These are phyloP conservation scores for Drosophila sechellia DNA, from an alignment of 1,140 invertebrate genomes.

Conservation along the genomic window DNA sequence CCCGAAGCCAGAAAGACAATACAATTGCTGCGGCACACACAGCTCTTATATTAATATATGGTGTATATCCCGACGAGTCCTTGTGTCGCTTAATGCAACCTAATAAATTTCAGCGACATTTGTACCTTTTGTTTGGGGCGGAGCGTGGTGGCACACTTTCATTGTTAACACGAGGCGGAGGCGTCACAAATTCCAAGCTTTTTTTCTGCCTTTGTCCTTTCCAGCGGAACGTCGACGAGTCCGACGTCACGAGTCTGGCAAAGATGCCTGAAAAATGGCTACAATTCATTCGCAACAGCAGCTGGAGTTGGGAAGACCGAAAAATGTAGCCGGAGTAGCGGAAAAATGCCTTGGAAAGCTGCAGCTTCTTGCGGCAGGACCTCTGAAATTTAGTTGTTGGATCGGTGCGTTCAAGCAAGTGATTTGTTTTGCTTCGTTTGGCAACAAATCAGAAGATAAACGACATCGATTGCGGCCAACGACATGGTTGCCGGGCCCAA, in stretches of 20 bases:
- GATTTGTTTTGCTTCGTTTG: conserved; percentile 81
- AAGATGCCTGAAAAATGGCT: conserved; percentile 78
- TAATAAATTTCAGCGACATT: conserved; percentile 80
- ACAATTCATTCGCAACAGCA: conserved; percentile 77
- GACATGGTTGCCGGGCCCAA: conserved; percentile 54
- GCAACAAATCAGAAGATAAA: conserved; percentile 83
- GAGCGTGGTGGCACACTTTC: conserved; percentile 40
- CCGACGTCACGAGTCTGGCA: conserved; percentile 40
- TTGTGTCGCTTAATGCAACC: conserved; percentile 71
- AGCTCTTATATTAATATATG: conserved; percentile 41
- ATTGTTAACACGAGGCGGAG: conserved; percentile 70
- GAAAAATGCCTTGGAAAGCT: conserved; percentile 53
- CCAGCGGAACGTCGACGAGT: conserved; percentile 23
- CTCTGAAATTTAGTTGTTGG: conserved; percentile 51
- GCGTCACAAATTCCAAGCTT: conserved; percentile 59
- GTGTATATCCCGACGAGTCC: conserved; percentile 31
- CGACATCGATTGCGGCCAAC: conserved; percentile 78
- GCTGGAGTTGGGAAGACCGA: conserved; percentile 3
- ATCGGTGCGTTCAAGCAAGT: conserved; percentile 69
- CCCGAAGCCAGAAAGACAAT: conserved; percentile 60
- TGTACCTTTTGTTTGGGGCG: conserved; percentile 66
- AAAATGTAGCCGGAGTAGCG: conserved; percentile 9
- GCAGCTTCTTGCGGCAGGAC: conserved; percentile 46
- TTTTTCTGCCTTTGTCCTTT: conserved; percentile 40
- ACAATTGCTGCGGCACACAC: conserved; percentile 62